Evolutionary conservation across 2,797 vertebrate species (phyloP), one percentile per base, ranked within the genome.

Genomic region (Schizopygopsis pylzovi): DNA sequence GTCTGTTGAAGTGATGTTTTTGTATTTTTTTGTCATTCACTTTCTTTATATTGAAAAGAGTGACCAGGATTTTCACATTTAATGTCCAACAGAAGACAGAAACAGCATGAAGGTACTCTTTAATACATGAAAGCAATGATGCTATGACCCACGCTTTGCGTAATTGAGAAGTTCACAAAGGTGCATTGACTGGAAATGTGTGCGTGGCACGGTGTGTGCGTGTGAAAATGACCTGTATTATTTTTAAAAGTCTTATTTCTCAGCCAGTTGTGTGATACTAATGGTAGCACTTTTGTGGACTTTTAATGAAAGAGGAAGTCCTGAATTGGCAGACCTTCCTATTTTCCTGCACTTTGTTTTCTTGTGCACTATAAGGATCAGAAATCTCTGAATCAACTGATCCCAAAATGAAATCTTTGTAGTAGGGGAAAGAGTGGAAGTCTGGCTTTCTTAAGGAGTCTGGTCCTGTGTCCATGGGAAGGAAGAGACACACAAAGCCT

Each of bases 381-480:
- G 90, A 92, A 89, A 91, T 86, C 88, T 90, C 68, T 86, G 90
- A 92, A 87, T 90, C 89, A 88, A 89, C 87, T 61, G 85, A 87
- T 91, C 93, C 91, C 92, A 93, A 94, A 88, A 84, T 76, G 79
- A 88, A 87, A 90, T 85, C 90, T 91, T 90, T 92, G 90, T 92
- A 91, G 88, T 87, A 72, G 77, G 82, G 82, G 86, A 89, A 86
- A 89, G 84, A 91, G 89, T 90, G 89, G 87, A 87, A 86, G 82
- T 89, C 84, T 88, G 87, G 88, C 86, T 88, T 88, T 87, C 45
- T 37, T 90, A 86, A 80, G 87, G 84, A 81, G 82, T 76, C 86
- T 80, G n/a, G 67, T 39, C 67, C 81, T 79, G 43, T 45, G 76
- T 85, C 80, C 82, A 79, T 88, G 85, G 92, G 90, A 92, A 92